These are phyloP conservation scores for Otus sunia DNA, from an alignment of 2,113 vertebrate genomes.

Conservation along the genomic window DNA sequence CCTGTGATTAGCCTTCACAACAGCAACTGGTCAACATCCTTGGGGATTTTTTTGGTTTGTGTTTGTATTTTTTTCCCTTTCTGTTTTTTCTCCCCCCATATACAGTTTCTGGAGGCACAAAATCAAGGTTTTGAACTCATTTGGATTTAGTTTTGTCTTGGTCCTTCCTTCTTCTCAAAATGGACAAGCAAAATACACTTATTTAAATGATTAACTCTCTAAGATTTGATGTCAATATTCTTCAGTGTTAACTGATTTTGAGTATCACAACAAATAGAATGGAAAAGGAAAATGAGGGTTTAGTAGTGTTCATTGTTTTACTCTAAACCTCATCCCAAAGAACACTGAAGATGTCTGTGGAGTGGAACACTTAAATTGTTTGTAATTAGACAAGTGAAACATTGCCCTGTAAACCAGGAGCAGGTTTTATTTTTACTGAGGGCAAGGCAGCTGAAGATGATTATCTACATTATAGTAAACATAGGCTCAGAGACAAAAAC, in stretches of 20 bases:
- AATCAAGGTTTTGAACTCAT: not conserved
- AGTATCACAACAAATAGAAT: not conserved
- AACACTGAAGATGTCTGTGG: not conserved
- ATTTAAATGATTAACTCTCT: not conserved
- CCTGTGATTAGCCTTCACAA: not conserved
- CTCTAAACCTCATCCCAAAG: not conserved
- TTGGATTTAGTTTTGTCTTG: not conserved
- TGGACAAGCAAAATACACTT: not conserved
- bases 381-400: not conserved
- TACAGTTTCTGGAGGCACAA: not conserved
- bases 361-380: not conserved
- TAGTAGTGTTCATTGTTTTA: not conserved
- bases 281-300: not conserved
- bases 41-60: not conserved
- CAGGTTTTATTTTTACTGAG: not conserved
- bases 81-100: rapidly evolving
- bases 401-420: not conserved
- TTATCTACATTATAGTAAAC: not conserved
- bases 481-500: not conserved
- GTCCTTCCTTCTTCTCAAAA: not conserved
- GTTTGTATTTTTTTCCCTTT: not conserved
- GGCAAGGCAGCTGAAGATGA: not conserved
- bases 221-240: not conserved
- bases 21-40: not conserved
- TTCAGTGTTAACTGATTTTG: not conserved